Percentiles rank a stretch among this genome's conserved stretches.
phyloP scores from a whole-genome alignment of 2,888 invertebrate genomes.

The Parnassius smintheus region DNA sequence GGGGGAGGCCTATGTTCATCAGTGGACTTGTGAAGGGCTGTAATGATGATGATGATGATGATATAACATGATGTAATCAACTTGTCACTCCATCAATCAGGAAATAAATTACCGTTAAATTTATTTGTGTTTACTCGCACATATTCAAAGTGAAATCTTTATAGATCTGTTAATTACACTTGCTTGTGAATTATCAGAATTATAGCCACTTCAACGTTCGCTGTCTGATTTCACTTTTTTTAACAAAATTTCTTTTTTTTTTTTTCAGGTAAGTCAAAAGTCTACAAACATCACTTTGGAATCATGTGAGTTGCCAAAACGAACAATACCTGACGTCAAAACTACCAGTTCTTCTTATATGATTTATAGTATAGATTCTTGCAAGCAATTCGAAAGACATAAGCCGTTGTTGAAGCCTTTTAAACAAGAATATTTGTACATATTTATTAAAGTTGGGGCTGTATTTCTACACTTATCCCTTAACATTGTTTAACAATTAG shows the following conservation, averaged over 20 bases:
- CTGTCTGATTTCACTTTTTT: constrained; percentile 8
- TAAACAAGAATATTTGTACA: too few relatives aligned
- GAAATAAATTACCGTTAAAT: too few relatives aligned
- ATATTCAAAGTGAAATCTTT: constrained; percentile 1
- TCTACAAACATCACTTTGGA: background rate
- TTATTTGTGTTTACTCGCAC: background rate
- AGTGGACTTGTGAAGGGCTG: too few relatives aligned
- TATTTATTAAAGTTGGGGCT: too few relatives aligned
- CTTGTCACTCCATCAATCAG: too few relatives aligned
- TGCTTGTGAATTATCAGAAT: background rate
- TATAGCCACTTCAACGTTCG: constrained; percentile 6
- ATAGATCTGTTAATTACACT: background rate
- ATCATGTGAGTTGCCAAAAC: constrained; percentile 11
- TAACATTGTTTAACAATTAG: too few relatives aligned
- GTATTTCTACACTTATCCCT: too few relatives aligned
- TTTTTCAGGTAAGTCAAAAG: constrained; percentile 19
- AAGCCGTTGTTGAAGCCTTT: constrained; percentile 1
- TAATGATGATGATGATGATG: too few relatives aligned
- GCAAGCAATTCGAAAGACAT: constrained; percentile 15
- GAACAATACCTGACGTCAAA: constrained; percentile 14
- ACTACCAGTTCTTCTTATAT: constrained; percentile 8
- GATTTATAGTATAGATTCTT: constrained; percentile 14
- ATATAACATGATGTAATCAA: too few relatives aligned
- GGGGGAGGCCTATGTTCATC: too few relatives aligned
- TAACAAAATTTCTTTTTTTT: constrained; percentile 17